Conservation (phyloP, 2,888 invertebrate genomes). For the Uropetala carovei region DNA sequence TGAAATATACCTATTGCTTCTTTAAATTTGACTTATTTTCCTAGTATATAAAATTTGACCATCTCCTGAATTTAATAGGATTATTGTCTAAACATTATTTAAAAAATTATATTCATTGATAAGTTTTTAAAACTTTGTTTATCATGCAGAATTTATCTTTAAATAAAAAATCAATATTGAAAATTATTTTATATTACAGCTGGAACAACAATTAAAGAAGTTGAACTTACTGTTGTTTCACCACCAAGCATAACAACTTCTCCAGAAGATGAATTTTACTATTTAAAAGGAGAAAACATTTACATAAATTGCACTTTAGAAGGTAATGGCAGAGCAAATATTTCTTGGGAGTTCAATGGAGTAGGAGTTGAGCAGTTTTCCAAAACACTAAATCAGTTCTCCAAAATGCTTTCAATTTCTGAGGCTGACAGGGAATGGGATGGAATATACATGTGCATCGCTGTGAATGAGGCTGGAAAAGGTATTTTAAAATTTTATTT, state of each 20-base stretch:
- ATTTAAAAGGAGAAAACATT: constrained; percentile 31
- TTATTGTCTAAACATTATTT: not conserved
- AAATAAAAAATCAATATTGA: not conserved
- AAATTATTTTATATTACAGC: not conserved
- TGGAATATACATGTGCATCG: constrained; percentile 79
- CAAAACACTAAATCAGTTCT: not conserved
- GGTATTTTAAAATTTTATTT: constrained; percentile 70
- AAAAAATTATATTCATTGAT: not conserved
- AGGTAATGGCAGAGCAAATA: constrained; percentile 32
- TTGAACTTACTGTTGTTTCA: constrained; percentile 7
- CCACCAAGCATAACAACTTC: constrained; percentile 14
- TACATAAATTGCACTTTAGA: not conserved
- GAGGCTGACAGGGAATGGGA: constrained; percentile 51
- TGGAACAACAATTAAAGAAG: constrained; percentile 45
- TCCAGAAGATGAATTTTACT: constrained; percentile 31
- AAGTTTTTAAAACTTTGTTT: not conserved
- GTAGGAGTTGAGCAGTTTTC: not conserved
- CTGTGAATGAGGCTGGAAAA: constrained; percentile 78
- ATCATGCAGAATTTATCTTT: not conserved
- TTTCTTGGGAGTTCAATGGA: constrained; percentile 55
- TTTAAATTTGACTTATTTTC: too few species aligned
- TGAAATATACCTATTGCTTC: not conserved
- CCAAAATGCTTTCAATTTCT: constrained; percentile 23
- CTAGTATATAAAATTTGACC: not conserved
- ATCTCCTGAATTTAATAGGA: not conserved